These are phyloP conservation scores for Osmerus eperlanus DNA, from an alignment of 2,113 vertebrate species.

Conservation along the genomic window DNA sequence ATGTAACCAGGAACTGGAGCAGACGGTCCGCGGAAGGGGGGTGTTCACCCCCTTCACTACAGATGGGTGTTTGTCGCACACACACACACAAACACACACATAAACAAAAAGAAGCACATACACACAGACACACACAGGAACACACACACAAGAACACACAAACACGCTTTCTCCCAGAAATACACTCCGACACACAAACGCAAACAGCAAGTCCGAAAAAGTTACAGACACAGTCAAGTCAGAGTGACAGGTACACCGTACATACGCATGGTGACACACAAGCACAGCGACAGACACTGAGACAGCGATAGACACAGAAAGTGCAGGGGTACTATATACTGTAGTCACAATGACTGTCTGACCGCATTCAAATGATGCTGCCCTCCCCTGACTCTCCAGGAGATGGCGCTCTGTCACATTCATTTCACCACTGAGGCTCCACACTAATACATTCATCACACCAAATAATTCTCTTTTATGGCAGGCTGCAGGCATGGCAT, in stretches of 20 bases:
- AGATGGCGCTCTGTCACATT: constrained; percentile 43
- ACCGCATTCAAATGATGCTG: background rate
- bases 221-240: no score
- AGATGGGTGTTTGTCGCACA: constrained; percentile 76
- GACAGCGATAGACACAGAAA: background rate
- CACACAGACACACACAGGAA: background rate
- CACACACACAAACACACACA: background rate
- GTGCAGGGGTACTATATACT: background rate
- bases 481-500: background rate
- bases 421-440: constrained; percentile 8
- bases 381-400: constrained; percentile 38
- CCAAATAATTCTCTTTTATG: background rate
- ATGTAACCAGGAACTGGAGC: constrained; percentile 88
- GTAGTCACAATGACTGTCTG: constrained; percentile 29
- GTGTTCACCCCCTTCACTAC: constrained; percentile 79
- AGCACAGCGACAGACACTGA: no score
- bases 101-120: background rate
- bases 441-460: constrained; percentile 20
- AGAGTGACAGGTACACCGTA: no score
- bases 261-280: no score
- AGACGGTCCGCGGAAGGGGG: constrained; percentile 86
- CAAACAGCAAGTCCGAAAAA: no score
- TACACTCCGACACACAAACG: background rate
- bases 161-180: background rate
- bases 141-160: background rate